Base-by-base conservation (phyloP, 2,113 vertebrate genomes). In the Syngnathus typhle region DNA sequence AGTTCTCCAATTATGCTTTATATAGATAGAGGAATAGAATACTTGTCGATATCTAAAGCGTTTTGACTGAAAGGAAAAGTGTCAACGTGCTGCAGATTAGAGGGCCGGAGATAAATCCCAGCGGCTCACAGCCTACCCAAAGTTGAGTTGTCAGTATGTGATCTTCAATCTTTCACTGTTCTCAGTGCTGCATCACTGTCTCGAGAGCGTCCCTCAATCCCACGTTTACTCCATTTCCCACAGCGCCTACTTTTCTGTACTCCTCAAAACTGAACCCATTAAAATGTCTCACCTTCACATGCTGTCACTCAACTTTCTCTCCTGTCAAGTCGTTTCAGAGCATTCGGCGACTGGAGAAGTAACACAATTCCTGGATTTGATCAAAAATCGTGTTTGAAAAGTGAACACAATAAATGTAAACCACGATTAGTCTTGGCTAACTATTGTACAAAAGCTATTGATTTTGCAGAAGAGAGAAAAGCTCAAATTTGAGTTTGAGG, bases 161-260 rank as follows among this genome's bases (percentile, higher is more conserved):
- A 82, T 79, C 59, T 72, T 83, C 77, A 80, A 70, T 84, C 67
- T 65, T 70, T 68, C 67, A 74, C 54, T 18, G 23, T 67, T 71
- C 69, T n/a, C 58, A 72, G 78, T 60, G 77, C 68, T 18, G 52
- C 23, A 51, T 67, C 68, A 13, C 73, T 61, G 52, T 63, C 71
- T 54, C 64, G 47, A 21, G 18, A 65, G 69, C 70, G 32, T 69
- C 37, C 75, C 65, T 71, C 60, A 69, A 51, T 79, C 66, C 80
- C 52, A 78, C 73, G 69, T 71, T 70, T 72, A 49, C 60, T 68
- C 52, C 54, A 67, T 76, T 78, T 80, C 68, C 73, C 71, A 47
- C 54, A 54, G 61, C 49, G 75, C 60, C 64, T 43, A 63, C 67
- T 79, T 66, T 61, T 44, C 54, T 37, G 49, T 62, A 64, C 72